phyloP scores from a whole-genome alignment of 2,113 vertebrate genomes.

The Elephas maximus region DNA sequence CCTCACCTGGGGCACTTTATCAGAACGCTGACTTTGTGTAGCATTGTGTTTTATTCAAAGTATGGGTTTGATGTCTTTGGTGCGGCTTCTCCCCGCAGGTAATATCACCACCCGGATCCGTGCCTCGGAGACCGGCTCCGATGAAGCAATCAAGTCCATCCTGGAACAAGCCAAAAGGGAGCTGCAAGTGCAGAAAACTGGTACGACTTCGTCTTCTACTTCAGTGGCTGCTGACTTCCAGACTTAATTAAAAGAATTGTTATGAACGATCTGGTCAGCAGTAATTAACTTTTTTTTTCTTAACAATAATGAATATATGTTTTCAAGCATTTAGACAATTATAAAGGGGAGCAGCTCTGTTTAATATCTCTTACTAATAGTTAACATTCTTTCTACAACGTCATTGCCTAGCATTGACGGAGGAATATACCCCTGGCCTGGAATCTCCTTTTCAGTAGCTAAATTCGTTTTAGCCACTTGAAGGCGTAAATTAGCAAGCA shows the following conservation, averaged over 20 bases:
- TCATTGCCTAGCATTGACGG: background rate
- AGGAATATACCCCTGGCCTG: background rate
- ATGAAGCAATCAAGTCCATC: constrained; percentile 98
- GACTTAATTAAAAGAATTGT: constrained; percentile 77
- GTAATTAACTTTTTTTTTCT: constrained; percentile 34
- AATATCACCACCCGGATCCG: constrained; percentile 96
- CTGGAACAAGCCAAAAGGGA: constrained; percentile 98
- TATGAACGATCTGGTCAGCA: constrained; percentile 72
- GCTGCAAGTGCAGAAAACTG: constrained; percentile 97
- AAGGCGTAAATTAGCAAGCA: background rate
- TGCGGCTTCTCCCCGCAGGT: constrained; percentile 89
- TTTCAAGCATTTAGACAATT: background rate
- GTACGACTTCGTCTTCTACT: constrained; percentile 83
- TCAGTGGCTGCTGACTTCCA: constrained; percentile 51
- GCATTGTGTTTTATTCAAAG: background rate
- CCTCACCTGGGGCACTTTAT: background rate
- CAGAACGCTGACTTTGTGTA: constrained; percentile 24
- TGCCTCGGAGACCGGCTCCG: constrained; percentile 95
- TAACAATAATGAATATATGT: background rate
- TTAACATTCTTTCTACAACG: background rate
- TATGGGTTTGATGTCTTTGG: constrained; percentile 71
- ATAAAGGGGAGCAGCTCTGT: background rate
- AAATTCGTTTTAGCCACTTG: background rate
- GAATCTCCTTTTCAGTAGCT: background rate
- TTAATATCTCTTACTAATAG: background rate